Percentiles rank a stretch among this genome's conserved stretches.
Conservation (phyloP, 2,888 invertebrate genomes). For the Leucozona laternaria region DNA sequence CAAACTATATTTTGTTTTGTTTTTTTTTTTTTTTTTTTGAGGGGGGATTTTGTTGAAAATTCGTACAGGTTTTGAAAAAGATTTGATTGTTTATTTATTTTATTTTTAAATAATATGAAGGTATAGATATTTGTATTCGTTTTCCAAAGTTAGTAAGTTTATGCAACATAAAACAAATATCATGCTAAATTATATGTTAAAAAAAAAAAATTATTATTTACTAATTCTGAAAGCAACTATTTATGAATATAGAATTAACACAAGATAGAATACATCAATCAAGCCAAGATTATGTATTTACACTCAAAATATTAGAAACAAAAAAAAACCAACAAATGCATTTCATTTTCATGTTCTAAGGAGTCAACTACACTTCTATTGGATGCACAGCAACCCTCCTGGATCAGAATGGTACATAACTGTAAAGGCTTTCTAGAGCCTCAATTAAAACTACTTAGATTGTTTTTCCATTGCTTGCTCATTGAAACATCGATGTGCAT, state of each 20-base stretch:
- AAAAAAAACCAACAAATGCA: background rate
- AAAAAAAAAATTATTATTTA: slow-evolving; percentile 11
- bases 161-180: slow-evolving; percentile 32
- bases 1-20: slow-evolving; percentile 54
- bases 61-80: slow-evolving; percentile 22
- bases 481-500: no score
- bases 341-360: no score
- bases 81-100: slow-evolving; percentile 16
- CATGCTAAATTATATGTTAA: slow-evolving; percentile 54
- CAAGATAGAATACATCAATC: slow-evolving; percentile 23
- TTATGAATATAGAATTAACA: slow-evolving; percentile 10
- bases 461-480: no score
- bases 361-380: background rate
- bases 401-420: no score
- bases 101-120: background rate
- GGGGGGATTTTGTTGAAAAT: background rate
- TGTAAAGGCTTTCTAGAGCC: no score
- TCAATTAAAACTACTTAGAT: no score
- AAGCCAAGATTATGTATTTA: slow-evolving; percentile 23
- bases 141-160: slow-evolving; percentile 22
- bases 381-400: no score
- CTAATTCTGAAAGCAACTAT: slow-evolving; percentile 5
- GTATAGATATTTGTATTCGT: slow-evolving; percentile 15
- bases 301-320: background rate
- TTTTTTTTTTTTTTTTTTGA: background rate